phyloP scores from a whole-genome alignment of 2,888 invertebrate genomes.

The Netelia fuscicornis region DNA sequence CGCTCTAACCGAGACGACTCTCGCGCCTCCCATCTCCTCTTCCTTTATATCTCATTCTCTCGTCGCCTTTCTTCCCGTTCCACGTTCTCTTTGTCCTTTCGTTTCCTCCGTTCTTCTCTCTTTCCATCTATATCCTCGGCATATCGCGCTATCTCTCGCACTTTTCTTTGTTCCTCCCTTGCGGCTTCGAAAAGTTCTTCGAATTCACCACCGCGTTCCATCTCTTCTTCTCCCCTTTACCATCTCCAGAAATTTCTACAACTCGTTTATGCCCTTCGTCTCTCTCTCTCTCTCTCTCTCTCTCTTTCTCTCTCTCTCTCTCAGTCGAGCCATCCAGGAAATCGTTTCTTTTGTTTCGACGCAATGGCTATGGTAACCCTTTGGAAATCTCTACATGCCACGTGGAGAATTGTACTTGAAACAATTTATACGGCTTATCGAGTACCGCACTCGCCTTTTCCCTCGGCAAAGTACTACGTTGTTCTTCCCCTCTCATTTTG shows the following conservation, averaged over 20 bases:
- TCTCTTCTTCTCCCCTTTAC: conserved; percentile 45
- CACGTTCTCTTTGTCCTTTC: conserved; percentile 57
- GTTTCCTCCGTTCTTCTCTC: conserved; percentile 46
- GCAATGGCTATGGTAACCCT: conserved; percentile 7
- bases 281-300: not conserved
- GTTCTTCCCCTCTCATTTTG: not conserved
- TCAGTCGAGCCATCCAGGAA: not conserved
- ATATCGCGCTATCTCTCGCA: not conserved
- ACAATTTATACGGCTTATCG: conserved; percentile 4
- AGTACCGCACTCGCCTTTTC: not conserved
- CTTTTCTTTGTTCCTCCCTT: conserved; percentile 14
- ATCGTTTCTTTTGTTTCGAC: conserved; percentile 53
- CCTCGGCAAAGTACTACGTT: not conserved
- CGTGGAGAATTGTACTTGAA: not conserved
- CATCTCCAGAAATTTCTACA: conserved; percentile 51
- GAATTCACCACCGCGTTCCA: conserved; percentile 42
- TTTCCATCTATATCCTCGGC: conserved; percentile 15
- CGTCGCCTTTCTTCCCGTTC: conserved; percentile 30
- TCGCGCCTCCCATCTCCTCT: conserved; percentile 68
- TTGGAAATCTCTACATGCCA: conserved; percentile 1
- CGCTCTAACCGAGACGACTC: conserved; percentile 43
- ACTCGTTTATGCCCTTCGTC: conserved; percentile 53
- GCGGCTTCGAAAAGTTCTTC: conserved; percentile 52
- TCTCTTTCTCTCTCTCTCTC: not conserved
- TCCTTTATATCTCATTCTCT: conserved; percentile 62